Base-by-base conservation (phyloP, 2,797 vertebrate species). In the Cossypha polioptera region DNA sequence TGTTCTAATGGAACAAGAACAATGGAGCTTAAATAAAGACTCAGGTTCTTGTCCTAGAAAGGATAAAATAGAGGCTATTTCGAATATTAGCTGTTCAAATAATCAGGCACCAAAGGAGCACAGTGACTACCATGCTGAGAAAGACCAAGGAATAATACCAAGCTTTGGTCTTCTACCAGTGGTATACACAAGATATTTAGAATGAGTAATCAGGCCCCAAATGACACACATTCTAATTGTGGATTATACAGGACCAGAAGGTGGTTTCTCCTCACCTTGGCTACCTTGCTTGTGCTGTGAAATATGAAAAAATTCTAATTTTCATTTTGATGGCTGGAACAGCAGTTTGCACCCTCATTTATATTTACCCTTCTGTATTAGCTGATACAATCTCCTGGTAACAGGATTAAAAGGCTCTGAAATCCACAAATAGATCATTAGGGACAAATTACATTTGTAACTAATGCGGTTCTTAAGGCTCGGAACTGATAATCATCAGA, bases 341-440 rank as follows among this genome's bases (percentile, higher is more conserved):
- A 16, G 26, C 40, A 89, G 19, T 72, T 88, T 90, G 25, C 31
- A 69, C 72, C 33, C 33, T 62, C 42, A 66, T 72, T 91, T 92
- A 36, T 75, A 75, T 75, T 86, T 92, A 59, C 21, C 7, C 26
- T 40, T 55, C 48, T 75, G 7, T 55, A 55, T 90, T 75, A 90
- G 43, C 31, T 0, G 1, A 91, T 69, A 79, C 40, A 57, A 53
- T 80, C 47, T 89, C 50, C 48, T 24, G 15, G 24, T 76, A 93
- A 85, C 48, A 89, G 55, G 45, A 89, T 87, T 93, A 93, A 92
- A 85, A 91, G 69, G 7, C 45, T 67, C 15, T 79, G 51, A 85
- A 93, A 85, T 54, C 55, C 33, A 48, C 43, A 92, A 84, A 57
- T 42, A 63, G 77, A 59, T 92, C 51, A 77, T 82, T 73, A 87